Conservation (phyloP, 2,797 vertebrate species). For the Sebastes steindachneri region DNA sequence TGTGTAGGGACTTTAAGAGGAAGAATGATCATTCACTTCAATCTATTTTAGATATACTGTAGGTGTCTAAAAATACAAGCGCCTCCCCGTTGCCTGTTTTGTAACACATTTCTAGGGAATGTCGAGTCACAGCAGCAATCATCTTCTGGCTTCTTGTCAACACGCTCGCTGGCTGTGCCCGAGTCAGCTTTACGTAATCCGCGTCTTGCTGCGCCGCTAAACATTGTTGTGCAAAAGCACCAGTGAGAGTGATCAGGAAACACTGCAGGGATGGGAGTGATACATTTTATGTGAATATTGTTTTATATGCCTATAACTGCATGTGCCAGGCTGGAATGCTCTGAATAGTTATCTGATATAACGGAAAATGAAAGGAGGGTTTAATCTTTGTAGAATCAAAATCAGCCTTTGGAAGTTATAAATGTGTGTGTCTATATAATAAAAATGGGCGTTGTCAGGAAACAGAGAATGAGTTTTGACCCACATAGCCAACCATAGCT, state of each 20-base stretch:
- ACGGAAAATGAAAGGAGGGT: not conserved
- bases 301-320: not conserved
- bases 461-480: not conserved
- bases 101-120: conserved; percentile 15
- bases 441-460: not conserved
- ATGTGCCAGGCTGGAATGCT: not conserved
- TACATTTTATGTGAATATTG: conserved; percentile 1
- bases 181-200: conserved; percentile 38
- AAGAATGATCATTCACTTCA: not conserved
- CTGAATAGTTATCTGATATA: not conserved
- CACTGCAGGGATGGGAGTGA: not conserved
- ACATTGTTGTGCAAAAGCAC: conserved; percentile 1
- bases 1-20: not conserved
- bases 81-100: conserved; percentile 9
- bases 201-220: conserved; percentile 14
- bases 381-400: not conserved
- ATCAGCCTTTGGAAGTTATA: not conserved
- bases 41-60: conserved; percentile 1
- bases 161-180: not conserved
- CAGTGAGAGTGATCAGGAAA: not conserved
- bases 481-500: not conserved
- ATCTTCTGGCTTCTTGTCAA: conserved; percentile 23
- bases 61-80: conserved; percentile 43
- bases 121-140: conserved; percentile 23
- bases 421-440: not conserved